A percentile compares a stretch with the other conserved stretches of the same genome.
phyloP scores from a whole-genome alignment of 1,140 invertebrate genomes.

The Aethina tumida region DNA sequence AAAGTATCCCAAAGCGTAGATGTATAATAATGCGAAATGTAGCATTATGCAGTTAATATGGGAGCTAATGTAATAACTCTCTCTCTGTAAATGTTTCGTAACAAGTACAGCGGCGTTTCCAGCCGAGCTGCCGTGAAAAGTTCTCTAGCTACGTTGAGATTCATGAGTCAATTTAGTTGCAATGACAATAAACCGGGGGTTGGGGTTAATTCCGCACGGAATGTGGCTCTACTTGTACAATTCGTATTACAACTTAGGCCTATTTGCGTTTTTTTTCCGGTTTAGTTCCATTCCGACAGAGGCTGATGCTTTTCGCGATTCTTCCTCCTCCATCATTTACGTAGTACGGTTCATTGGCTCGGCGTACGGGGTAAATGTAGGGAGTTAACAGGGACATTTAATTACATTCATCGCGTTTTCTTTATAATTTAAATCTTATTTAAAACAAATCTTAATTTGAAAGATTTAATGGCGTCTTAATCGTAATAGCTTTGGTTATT shows the following conservation, averaged over 20 bases:
- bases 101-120: conserved; percentile 6
- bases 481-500: no score
- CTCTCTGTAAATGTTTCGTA: conserved; percentile 4
- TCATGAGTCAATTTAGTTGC: conserved; percentile 33
- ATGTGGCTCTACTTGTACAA: conserved; percentile 10
- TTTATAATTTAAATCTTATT: no score
- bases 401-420: no score
- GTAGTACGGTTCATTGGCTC: no score
- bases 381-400: no score
- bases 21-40: conserved; percentile 6
- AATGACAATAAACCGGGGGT: conserved; percentile 26
- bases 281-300: no score
- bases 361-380: no score
- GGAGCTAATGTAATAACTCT: background rate
- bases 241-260: background rate
- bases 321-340: no score
- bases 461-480: no score
- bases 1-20: background rate
- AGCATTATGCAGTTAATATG: background rate
- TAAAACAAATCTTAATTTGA: no score
- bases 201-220: conserved; percentile 25
- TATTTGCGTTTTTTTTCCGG: conserved; percentile 1
- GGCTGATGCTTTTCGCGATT: no score
- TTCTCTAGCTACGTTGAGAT: conserved; percentile 24
- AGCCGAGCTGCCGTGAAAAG: conserved; percentile 22